A percentile compares a stretch with the other conserved stretches of the same genome.
Evolutionary conservation across 2,888 invertebrate genomes (phyloP).

Genomic region (Parnassius smintheus): DNA sequence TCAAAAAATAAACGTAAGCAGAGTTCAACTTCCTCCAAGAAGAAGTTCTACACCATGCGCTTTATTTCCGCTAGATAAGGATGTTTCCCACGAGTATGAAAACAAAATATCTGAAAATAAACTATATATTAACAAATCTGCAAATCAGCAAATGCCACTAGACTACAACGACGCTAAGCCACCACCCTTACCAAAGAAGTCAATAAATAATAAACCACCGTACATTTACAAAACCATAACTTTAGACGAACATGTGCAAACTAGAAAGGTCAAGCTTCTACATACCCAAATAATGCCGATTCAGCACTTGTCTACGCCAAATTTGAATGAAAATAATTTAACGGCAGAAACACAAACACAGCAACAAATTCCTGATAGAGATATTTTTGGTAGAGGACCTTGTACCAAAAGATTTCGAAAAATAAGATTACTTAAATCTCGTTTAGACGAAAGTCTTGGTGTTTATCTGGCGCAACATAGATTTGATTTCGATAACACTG

Average conservation of each 20-base stretch:
- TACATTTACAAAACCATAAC: constrained; percentile 73
- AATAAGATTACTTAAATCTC: constrained; percentile 84
- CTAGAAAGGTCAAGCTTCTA: constrained; percentile 74
- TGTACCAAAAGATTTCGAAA: constrained; percentile 83
- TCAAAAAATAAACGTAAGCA: constrained; percentile 67
- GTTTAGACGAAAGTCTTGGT: constrained; percentile 85
- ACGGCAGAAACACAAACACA: constrained; percentile 49
- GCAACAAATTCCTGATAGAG: constrained; percentile 54
- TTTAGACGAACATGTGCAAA: constrained; percentile 73
- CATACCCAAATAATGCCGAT: constrained; percentile 66
- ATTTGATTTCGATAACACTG: constrained; percentile 74
- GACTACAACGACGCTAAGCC: constrained; percentile 68
- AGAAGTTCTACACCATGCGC: constrained; percentile 76
- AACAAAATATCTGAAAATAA: constrained; percentile 43
- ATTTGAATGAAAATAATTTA: constrained; percentile 50
- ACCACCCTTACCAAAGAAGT: constrained; percentile 74
- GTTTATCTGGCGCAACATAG: constrained; percentile 86
- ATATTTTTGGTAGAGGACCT: constrained; percentile 79
- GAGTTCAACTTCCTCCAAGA: constrained; percentile 65
- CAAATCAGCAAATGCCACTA: constrained; percentile 37
- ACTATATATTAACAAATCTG: constrained; percentile 42
- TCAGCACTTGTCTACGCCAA: constrained; percentile 58
- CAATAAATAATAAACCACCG: constrained; percentile 64
- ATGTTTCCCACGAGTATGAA: constrained; percentile 56
- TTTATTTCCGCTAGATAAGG: constrained; percentile 67